Base-by-base conservation (phyloP, 2,888 invertebrate genomes). In the Laspeyria flexula region DNA sequence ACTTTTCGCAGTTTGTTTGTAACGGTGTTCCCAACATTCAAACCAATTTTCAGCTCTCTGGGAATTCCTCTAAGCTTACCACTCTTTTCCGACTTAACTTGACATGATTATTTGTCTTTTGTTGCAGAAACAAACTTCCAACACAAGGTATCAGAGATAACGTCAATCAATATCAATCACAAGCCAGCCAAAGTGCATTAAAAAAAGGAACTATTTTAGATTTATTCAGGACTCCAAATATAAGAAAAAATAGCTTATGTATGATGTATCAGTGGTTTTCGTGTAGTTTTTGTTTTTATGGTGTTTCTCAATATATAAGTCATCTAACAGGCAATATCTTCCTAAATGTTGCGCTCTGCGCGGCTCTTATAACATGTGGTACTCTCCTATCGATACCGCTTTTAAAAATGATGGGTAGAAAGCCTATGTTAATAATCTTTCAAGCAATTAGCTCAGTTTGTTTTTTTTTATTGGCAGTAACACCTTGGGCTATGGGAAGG, bases 261-360 rank as follows among this genome's bases (percentile, higher is more conserved):
- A 95, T 96, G 86, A 94, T 95, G 39, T 95, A 95, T 69, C 95
- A 95, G 73, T 97, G 97, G 97, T 82, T 96, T 23, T 94, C 96
- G 0, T 96, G 97, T 53, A 96, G 97, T 39, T 94, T 98, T 60
- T 92, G 90, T 62, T 92, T 91, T 82, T 98, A 97, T 75, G 97
- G 97, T 0, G 94, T 97, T 21, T 95, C 96, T 0, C 96, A 97
- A 78, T 97, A 96, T 77, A 95, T 96, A 33, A 96, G 96, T 0
- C 95, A 96, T 73, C 86, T 96, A 27, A 95, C 95, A 21, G 97
- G 97, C 1, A 93, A 97, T 73, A 95, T 96, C 39, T 98, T 97
- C 77, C 51, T 96, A 1, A 98, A 97, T 77, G 97, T 97, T 16
- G 95, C 96, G 5, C 87, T 96, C 0, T 96, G 96, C 30, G 97